Conservation (phyloP, 2,888 invertebrate species). For the Caenorhabditis macrosperma region DNA sequence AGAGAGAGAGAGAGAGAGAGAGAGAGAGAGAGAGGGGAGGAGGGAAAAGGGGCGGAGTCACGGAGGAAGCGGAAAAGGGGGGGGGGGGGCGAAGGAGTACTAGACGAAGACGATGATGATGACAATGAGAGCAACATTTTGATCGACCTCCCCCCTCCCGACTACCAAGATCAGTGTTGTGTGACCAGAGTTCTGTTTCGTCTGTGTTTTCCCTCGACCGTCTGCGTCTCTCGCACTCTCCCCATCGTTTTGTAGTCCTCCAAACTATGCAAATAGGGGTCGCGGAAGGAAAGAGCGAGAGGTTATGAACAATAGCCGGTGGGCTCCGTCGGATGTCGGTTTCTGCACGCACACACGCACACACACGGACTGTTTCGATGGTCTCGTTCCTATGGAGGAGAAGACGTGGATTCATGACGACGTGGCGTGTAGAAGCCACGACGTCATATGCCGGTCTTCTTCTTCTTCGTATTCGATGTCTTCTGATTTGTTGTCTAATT, state of each 20-base stretch:
- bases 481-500: conserved; percentile 4
- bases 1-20: not conserved
- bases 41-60: not conserved
- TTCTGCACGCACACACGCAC: not conserved
- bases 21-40: not conserved
- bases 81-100: no score
- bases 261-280: conserved; percentile 44
- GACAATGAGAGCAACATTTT: conserved; percentile 16
- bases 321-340: not conserved
- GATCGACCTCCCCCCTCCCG: not conserved
- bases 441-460: no score
- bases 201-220: conserved; percentile 3
- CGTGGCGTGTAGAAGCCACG: no score
- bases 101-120: not conserved
- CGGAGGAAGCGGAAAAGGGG: not conserved
- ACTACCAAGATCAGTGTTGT: conserved; percentile 21
- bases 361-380: conserved; percentile 30
- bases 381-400: no score
- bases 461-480: not conserved
- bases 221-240: conserved; percentile 15
- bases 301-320: not conserved
- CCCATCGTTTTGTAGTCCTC: conserved; percentile 16
- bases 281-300: conserved; percentile 1
- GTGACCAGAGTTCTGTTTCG: conserved; percentile 38
- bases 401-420: no score